phyloP scores from a whole-genome alignment of 2,113 vertebrate species.

The Taurulus bubalis region DNA sequence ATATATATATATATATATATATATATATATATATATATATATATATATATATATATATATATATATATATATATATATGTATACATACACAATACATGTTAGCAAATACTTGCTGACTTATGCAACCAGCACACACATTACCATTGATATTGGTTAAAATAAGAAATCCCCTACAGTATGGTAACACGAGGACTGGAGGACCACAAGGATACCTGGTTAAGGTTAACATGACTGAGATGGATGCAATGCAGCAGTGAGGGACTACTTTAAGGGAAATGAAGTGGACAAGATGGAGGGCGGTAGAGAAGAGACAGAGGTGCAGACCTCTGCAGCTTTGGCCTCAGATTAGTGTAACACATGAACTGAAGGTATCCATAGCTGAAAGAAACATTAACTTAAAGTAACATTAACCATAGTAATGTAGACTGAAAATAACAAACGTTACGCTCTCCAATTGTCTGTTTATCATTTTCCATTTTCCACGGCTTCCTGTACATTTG shows the following conservation, averaged over 20 bases:
- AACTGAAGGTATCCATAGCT: too few species aligned
- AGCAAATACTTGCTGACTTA: not conserved
- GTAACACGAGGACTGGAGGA: not conserved
- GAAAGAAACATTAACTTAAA: too few species aligned
- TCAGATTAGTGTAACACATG: constrained; percentile 18
- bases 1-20: too few species aligned
- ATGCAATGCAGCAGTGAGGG: constrained; percentile 9
- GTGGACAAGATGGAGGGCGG: not conserved
- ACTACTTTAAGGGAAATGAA: not conserved
- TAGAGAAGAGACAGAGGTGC: not conserved
- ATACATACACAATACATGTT: too few species aligned
- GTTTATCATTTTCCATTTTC: not conserved
- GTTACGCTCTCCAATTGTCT: not conserved
- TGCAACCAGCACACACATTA: too few species aligned
- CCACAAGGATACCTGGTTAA: not conserved
- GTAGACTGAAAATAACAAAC: too few species aligned
- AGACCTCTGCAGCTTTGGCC: constrained; percentile 26
- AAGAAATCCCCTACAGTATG: not conserved
- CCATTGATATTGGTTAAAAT: too few species aligned
- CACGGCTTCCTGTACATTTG: not conserved
- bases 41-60: too few species aligned
- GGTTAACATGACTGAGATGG: constrained; percentile 32
- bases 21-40: too few species aligned
- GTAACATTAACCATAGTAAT: too few species aligned
- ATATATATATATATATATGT: too few species aligned